Conservation (phyloP, 2,888 invertebrate species). For the Boloria euphrosyne region DNA sequence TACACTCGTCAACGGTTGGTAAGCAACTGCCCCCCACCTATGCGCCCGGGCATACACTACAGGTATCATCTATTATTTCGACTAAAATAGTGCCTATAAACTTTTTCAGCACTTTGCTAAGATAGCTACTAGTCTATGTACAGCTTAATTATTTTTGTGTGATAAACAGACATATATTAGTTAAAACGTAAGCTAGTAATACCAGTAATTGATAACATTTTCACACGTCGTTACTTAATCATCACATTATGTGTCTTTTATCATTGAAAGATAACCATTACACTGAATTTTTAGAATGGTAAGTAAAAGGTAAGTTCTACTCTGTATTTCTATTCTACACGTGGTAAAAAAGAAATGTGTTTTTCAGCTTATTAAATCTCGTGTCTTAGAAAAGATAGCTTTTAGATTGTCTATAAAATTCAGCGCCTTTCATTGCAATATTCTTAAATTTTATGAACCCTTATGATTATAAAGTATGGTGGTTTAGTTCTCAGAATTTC, state of each 20-base stretch:
- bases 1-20: too few species aligned
- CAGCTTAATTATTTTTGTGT: too few species aligned
- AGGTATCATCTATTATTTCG: too few species aligned
- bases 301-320: too few species aligned
- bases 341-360: conserved; percentile 4
- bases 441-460: conserved; percentile 23
- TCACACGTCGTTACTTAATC: conserved; percentile 33
- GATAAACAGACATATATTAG: conserved; percentile 15
- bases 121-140: too few species aligned
- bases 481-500: conserved; percentile 25
- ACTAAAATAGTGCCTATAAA: too few species aligned
- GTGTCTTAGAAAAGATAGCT: not conserved
- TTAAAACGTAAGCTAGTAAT: conserved; percentile 22
- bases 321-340: not conserved
- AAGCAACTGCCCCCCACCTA: too few species aligned
- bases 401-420: conserved; percentile 19
- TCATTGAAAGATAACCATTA: too few species aligned
- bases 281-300: too few species aligned
- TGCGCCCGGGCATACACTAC: too few species aligned
- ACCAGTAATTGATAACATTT: conserved; percentile 38
- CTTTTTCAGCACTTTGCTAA: too few species aligned
- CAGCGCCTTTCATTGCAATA: conserved; percentile 11
- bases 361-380: not conserved
- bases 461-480: conserved; percentile 21
- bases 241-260: conserved; percentile 23